These are phyloP conservation scores for Natrix natrix DNA, from an alignment of 2,797 vertebrate genomes.

Conservation along the genomic window DNA sequence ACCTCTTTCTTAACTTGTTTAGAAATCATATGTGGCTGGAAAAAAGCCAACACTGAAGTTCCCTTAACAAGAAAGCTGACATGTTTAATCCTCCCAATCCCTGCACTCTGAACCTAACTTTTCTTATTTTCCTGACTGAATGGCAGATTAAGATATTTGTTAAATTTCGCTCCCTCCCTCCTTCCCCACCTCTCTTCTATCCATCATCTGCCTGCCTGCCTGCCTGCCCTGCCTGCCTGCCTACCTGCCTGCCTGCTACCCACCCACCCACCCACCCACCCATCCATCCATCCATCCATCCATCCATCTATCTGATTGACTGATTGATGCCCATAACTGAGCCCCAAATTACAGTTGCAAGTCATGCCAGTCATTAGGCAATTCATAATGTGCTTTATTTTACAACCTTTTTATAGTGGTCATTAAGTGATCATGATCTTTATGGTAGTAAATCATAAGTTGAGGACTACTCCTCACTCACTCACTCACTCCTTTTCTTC, in stretches of 20 bases:
- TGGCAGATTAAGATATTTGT: not conserved
- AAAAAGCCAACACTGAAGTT: not conserved
- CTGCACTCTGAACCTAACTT: not conserved
- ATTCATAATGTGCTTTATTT: not conserved
- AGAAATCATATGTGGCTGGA: not conserved
- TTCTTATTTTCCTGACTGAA: not conserved
- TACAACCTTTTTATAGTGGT: not conserved
- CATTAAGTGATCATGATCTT: not conserved
- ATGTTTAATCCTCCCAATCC: not conserved
- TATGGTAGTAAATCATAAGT: not conserved
- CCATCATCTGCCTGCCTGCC: too few relatives aligned
- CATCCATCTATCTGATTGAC: too few relatives aligned
- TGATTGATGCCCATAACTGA: too few relatives aligned
- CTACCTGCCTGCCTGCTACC: too few relatives aligned
- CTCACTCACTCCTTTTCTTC: not conserved
- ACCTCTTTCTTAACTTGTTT: not conserved
- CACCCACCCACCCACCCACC: too few relatives aligned
- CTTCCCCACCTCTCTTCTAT: too few relatives aligned
- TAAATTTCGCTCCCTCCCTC: not conserved
- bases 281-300: too few relatives aligned
- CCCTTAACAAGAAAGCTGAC: not conserved
- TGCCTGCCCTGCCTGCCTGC: too few relatives aligned
- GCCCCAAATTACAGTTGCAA: not conserved
- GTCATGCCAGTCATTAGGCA: not conserved
- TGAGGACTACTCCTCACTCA: not conserved